These are phyloP conservation scores for Dendropsophus ebraccatus DNA, from an alignment of 2,113 vertebrate species.

Conservation along the genomic window DNA sequence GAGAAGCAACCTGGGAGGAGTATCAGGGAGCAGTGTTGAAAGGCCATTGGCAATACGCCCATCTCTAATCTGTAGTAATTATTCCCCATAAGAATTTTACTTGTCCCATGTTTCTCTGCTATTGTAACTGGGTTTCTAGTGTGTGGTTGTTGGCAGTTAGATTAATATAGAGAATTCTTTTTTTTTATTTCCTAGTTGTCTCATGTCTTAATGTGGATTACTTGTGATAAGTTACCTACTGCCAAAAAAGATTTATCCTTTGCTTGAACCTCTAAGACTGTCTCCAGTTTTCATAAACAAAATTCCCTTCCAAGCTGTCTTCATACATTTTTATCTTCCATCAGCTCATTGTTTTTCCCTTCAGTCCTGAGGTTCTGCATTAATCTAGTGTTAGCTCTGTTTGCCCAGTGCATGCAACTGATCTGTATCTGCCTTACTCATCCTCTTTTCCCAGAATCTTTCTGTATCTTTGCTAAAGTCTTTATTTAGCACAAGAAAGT, in stretches of 20 bases:
- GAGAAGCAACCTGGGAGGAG: too few species aligned
- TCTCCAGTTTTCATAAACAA: slow-evolving; percentile 28
- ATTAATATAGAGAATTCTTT: neutral
- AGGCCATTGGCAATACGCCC: too few species aligned
- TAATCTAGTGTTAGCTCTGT: neutral
- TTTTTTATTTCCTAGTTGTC: neutral
- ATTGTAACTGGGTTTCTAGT: neutral
- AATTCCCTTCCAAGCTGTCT: neutral
- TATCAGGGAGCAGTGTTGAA: too few species aligned
- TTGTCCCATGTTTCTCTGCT: neutral
- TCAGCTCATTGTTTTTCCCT: slow-evolving; percentile 6
- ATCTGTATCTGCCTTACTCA: slow-evolving; percentile 1
- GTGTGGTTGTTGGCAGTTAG: neutral
- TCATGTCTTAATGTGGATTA: slow-evolving; percentile 12
- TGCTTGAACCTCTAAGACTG: neutral
- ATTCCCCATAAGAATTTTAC: neutral
- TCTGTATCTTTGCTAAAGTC: neutral
- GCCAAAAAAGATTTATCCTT: slow-evolving; percentile 24
- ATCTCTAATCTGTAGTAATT: too few species aligned
- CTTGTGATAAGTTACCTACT: slow-evolving; percentile 6
- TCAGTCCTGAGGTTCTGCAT: neutral
- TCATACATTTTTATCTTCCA: neutral
- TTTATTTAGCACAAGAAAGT: neutral
- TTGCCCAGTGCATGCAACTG: neutral
- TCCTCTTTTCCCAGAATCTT: neutral